Conservation (phyloP, 2,888 invertebrate species). For the Anarsia innoxiella region DNA sequence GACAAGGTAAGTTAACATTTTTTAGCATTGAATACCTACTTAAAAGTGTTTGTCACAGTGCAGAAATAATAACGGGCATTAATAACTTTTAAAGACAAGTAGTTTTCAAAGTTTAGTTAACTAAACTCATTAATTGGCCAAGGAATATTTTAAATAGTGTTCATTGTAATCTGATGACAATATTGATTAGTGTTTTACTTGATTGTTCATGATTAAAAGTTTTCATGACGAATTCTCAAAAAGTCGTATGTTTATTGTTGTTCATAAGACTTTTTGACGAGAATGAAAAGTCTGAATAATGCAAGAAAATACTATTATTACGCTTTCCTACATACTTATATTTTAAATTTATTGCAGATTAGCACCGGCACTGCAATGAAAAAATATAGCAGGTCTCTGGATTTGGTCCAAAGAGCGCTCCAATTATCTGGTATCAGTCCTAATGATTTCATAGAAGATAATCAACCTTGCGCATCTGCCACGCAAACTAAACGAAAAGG, state of each 20-base stretch:
- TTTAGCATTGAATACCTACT: not conserved
- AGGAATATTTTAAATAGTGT: too few relatives aligned
- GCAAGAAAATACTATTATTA: not conserved
- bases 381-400: not conserved
- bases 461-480: not conserved
- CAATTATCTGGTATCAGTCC: not conserved
- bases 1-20: not conserved
- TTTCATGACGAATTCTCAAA: not conserved
- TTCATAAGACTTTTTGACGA: conserved; percentile 3
- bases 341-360: conserved; percentile 1
- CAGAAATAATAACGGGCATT: not conserved
- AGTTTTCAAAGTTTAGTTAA: too few relatives aligned
- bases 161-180: too few relatives aligned
- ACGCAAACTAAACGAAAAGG: not conserved
- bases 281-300: not conserved
- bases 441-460: not conserved
- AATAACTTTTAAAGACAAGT: too few relatives aligned
- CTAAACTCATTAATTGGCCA: too few relatives aligned
- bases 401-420: not conserved
- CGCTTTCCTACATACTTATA: not conserved
- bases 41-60: not conserved
- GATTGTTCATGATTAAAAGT: not conserved
- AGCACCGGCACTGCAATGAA: conserved; percentile 1
- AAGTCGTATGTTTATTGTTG: not conserved
- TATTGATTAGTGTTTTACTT: not conserved